A percentile compares a stretch with the other conserved stretches of the same genome.
phyloP scores from a whole-genome alignment of 2,797 vertebrate genomes.

The Acrossocheilus fasciatus region DNA sequence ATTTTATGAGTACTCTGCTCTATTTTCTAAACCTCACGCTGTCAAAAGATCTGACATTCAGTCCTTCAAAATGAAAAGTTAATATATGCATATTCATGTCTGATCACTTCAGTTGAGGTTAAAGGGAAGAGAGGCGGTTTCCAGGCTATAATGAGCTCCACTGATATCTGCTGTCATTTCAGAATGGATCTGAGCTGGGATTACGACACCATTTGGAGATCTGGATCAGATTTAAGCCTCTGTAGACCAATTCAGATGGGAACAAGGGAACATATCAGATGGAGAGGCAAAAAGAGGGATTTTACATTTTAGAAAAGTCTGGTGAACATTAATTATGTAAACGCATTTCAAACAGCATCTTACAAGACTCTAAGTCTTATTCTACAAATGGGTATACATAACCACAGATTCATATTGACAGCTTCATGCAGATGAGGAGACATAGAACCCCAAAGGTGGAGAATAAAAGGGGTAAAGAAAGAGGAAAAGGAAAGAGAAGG shows the following conservation, averaged over 20 bases:
- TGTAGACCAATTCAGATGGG: conserved; percentile 26
- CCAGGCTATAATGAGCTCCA: conserved; percentile 29
- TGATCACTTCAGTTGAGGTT: conserved; percentile 12
- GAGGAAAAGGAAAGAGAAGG: conserved; percentile 11
- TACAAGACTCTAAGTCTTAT: conserved; percentile 18
- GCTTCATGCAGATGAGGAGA: neutral
- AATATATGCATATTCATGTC: conserved; percentile 42
- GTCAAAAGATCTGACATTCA: conserved; percentile 31
- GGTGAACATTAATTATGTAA: conserved; percentile 33
- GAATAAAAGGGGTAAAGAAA: conserved; percentile 36
- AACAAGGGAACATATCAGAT: conserved; percentile 17
- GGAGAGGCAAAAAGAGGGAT: neutral
- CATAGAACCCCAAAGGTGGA: neutral
- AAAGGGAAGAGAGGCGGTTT: conserved; percentile 1
- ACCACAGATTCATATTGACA: conserved; percentile 44
- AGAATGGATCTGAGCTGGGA: conserved; percentile 41
- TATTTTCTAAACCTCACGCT: conserved; percentile 17
- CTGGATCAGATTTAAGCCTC: conserved; percentile 30
- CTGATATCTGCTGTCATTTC: conserved; percentile 35
- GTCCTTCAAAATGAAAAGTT: conserved; percentile 27
- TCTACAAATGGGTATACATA: conserved; percentile 22
- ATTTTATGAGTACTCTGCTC: conserved; percentile 21
- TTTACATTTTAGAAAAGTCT: conserved; percentile 13
- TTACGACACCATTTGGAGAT: conserved; percentile 34
- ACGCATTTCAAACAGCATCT: conserved; percentile 21